Evolutionary conservation across 2,797 vertebrate genomes (phyloP), one percentile per base, ranked within the genome.

Genomic region (Channa striata): DNA sequence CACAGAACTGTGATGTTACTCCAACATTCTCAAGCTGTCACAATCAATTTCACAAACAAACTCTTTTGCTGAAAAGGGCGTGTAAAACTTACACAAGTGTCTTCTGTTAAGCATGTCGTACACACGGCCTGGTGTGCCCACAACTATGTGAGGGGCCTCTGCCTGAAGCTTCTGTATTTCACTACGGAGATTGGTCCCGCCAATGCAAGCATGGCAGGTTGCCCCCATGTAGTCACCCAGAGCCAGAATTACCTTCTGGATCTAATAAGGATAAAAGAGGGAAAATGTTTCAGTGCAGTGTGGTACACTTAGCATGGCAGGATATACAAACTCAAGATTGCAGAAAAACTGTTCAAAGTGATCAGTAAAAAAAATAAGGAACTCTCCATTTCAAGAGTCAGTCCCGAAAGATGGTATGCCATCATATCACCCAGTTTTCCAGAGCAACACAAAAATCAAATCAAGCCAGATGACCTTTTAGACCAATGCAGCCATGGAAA

Each of bases 221-320:
- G 98, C 97, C 61, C 97, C 97, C 97, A 99, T 98, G 88, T 99
- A 99, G 83, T 99, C 98, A 70, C 98, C 98, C 74, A 99, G 93
- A 62, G 98, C 97, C 90, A 99, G 87, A 87, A 99, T 98, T 52
- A 99, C 98, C 89, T 99, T 99, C 78, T 99, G 98, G 83, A 99
- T 99, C 98, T 99, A 83, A 72, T 83, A 54, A 43, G 23, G 9
- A 17, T 2, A 30, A 2, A 19, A 37, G 8, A 37, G 0, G 2
- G 12, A n/a, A n/a, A n/a, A n/a, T n/a, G n/a, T n/a, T n/a, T 82
- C n/a, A 82, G 66, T 5, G 33, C 1, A n/a, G 25, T 11, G 33
- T 9, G 1, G 11, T 6, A 44, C 10, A 53, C 8, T 16, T 2
- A 1, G 20, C 2, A 23, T 20, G 17, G 8, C 7, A 36, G 1